Evolutionary conservation across 2,888 invertebrate genomes (phyloP), one percentile per base, ranked within the genome.

Genomic region (Atherix ibis): DNA sequence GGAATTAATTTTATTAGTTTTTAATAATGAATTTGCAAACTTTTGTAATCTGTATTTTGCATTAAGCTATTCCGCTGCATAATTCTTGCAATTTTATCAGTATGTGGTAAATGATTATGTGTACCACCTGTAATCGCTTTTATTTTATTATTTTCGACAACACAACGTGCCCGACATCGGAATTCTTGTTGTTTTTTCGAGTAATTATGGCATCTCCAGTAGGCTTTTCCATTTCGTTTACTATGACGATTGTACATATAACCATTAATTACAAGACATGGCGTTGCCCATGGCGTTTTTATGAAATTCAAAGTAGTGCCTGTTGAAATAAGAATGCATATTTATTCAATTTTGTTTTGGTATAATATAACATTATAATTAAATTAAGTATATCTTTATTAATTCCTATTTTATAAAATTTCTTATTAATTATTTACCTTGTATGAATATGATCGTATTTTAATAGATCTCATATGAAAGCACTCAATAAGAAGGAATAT

Each of bases 131-230:
- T 56, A 4, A 56, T 46, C 3, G 53, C 51, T 35, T 53, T 56
- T 0, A 63, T 45, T 32, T 50, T 51, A 8, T 59, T 59, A 43
- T 56, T 52, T 29, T 57, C 55, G 4, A 63, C 47, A 0, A 63
- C 60, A 40, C 63, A 63, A 4, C 62, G 50, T 0, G 62, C 57
- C 3, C 59, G 54, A 40, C 63, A 63, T 4, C 62, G 51, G 31
- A 52, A 48, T 14, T 54, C 51, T 38, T 53, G 51, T 16, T 48
- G 41, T 38, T 55, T 56, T 39, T 61, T 62, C 3, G 62, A 62
- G 40, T 62, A 62, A 43, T 62, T 62, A 42, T 62, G 62, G 27
- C 62, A 62, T 9, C 62, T 52, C 62, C 62, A 62, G 38, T 62
- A 62, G 36, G 56, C 56, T 40, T 59, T 60, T 40, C 53, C 55